Evolutionary conservation across 37 sponge, comb jelly and placozoan genomes (phyloP).

Genomic region (Bolinopsis microptera): DNA sequence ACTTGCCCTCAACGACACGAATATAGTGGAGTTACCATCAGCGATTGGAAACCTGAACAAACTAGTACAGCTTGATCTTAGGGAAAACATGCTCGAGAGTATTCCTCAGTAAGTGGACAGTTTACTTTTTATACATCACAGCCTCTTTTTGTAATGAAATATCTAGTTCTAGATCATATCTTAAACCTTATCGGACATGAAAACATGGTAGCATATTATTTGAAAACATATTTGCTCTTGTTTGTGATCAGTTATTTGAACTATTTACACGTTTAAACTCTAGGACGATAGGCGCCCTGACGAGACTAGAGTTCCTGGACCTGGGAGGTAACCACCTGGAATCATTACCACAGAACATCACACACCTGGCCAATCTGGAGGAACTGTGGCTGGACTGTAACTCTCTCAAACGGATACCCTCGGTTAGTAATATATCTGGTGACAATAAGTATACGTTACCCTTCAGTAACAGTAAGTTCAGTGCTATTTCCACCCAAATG

Average conservation of each 20-base stretch:
- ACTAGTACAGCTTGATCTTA: background rate
- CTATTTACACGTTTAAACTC: too few species aligned
- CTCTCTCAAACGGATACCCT: constrained; percentile 44
- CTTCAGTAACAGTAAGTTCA: too few species aligned
- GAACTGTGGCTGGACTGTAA: constrained; percentile 59
- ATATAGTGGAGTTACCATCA: constrained; percentile 22
- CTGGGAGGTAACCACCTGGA: constrained; percentile 59
- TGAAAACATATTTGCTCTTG: too few species aligned
- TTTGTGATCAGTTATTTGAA: too few species aligned
- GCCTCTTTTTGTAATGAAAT: too few species aligned
- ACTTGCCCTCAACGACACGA: constrained; percentile 36
- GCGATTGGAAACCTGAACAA: constrained; percentile 32
- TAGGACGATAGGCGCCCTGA: constrained; percentile 53
- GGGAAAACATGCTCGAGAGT: constrained; percentile 50
- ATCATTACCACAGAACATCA: constrained; percentile 46
- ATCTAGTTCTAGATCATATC: too few species aligned
- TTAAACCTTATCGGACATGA: too few species aligned
- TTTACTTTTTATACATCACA: too few species aligned
- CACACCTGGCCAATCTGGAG: constrained; percentile 32
- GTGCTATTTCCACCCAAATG: too few species aligned
- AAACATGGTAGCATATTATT: too few species aligned
- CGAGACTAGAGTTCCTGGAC: constrained; percentile 45
- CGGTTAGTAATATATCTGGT: too few species aligned
- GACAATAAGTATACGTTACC: too few species aligned
- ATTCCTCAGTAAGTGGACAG: constrained; percentile 57